A percentile compares a stretch with the other conserved stretches of the same genome.
These are phyloP conservation scores for Poeciliopsis turneri DNA, from an alignment of 2,797 vertebrate genomes.

Conservation along the genomic window DNA sequence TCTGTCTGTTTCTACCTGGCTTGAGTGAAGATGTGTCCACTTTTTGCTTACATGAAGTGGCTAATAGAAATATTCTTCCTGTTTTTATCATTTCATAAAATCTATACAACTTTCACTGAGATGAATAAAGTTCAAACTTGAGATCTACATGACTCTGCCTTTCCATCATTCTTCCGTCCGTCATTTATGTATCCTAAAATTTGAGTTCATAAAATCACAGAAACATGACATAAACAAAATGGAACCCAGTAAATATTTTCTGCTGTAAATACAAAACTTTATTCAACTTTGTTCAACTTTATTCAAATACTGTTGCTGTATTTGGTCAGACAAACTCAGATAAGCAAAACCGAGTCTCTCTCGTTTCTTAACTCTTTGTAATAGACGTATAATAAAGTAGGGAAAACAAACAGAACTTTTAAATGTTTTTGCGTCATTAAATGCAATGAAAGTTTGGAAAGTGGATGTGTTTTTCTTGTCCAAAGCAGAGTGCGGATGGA, in stretches of 20 bases:
- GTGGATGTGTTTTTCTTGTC: conserved; percentile 71
- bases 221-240: neutral
- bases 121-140: neutral
- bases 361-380: neutral
- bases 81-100: neutral
- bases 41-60: neutral
- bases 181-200: neutral
- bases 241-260: neutral
- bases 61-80: neutral
- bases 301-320: neutral
- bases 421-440: conserved; percentile 70
- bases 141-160: neutral
- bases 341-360: neutral
- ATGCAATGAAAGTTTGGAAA: conserved; percentile 76
- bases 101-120: neutral
- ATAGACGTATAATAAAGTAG: neutral
- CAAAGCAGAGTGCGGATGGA: conserved; percentile 72
- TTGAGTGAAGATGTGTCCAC: neutral
- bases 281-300: neutral
- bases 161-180: neutral
- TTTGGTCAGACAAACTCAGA: neutral
- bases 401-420: neutral
- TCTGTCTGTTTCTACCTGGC: neutral
- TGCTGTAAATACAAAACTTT: neutral
- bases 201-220: neutral